Evolutionary conservation across 1,140 invertebrate genomes (phyloP), one percentile per base, ranked within the genome.

Genomic region (Chironomus tepperi): DNA sequence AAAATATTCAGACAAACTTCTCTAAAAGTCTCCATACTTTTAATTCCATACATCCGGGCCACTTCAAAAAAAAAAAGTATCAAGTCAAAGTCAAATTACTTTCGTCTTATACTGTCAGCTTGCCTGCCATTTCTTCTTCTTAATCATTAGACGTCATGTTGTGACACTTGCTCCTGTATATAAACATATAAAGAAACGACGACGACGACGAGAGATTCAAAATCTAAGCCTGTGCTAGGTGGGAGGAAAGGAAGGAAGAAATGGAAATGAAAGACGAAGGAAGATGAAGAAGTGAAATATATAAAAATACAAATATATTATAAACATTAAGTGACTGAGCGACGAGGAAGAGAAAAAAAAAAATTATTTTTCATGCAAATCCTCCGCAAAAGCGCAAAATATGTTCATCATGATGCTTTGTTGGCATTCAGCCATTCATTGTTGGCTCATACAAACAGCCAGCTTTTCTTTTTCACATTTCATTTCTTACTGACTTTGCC

Each of bases 381-480:
- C 47, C 47, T 57, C 47, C n/a, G 47, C 47, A 12, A 57, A 57
- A 15, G 47, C 47, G 47, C 24, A 57, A 57, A 57, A 57, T 57
- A 57, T 57, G 47, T 57, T 57, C 47, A n/a, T 57, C 47, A 57
- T 12, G 47, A 57, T 57, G 47, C 47, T 57, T 57, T 57, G 47
- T n/a, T 57, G 47, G 47, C 47, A 57, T 15, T 57, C 10, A 57
- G 47, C 47, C 47, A 57, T 57, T 57, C 47, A 57, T 57, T 57
- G 10, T 57, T 57, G 47, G 47, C 47, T 57, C 43, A 10, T 12
- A n/a, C 47, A 57, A 34, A 57, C 15, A 57, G 47, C 5, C n/a
- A 57, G 47, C 5, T 15, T 57, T 57, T 57, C 47, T 57, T 15
- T 15, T 47, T 47, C 15, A 10, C 43, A 34, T 47, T 47, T 47